Conservation (phyloP, 2,797 vertebrate species). For the Pygocentrus nattereri region DNA sequence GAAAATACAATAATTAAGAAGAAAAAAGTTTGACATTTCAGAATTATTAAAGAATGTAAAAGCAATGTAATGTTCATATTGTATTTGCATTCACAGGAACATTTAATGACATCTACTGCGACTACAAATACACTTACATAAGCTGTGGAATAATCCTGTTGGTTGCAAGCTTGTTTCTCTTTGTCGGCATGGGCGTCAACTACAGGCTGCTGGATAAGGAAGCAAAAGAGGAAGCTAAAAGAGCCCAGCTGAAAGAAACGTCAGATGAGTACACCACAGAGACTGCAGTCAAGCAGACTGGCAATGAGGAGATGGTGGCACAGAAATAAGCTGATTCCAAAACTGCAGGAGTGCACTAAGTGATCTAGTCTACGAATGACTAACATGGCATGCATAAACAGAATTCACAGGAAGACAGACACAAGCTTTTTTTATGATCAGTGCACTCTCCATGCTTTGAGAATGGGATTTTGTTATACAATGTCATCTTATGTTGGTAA, state of each 20-base stretch:
- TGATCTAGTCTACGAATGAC: neutral
- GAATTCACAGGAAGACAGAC: neutral
- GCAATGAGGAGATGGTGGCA: conserved; percentile 66
- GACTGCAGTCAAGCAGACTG: conserved; percentile 69
- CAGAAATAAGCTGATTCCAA: conserved; percentile 31
- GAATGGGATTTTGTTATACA: neutral
- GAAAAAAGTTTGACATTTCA: neutral
- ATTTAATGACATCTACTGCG: conserved; percentile 90
- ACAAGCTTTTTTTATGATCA: neutral
- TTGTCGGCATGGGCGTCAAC: conserved; percentile 93
- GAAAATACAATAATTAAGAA: neutral
- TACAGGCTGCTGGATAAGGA: conserved; percentile 89
- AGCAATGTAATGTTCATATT: neutral
- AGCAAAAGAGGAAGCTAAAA: conserved; percentile 82
- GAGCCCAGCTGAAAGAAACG: conserved; percentile 72
- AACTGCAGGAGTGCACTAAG: conserved; percentile 43
- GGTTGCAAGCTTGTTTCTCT: conserved; percentile 88
- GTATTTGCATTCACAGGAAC: conserved; percentile 76
- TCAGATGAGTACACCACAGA: conserved; percentile 79
- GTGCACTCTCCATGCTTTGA: neutral
- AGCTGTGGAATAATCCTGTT: conserved; percentile 89
- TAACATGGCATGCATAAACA: neutral
- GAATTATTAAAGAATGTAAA: neutral
- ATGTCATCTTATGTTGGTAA: neutral
- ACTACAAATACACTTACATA: conserved; percentile 96